A percentile compares a stretch with the other conserved stretches of the same genome.
Evolutionary conservation across 1,140 invertebrate genomes (phyloP).

Genomic region (Lethocerus indicus): DNA sequence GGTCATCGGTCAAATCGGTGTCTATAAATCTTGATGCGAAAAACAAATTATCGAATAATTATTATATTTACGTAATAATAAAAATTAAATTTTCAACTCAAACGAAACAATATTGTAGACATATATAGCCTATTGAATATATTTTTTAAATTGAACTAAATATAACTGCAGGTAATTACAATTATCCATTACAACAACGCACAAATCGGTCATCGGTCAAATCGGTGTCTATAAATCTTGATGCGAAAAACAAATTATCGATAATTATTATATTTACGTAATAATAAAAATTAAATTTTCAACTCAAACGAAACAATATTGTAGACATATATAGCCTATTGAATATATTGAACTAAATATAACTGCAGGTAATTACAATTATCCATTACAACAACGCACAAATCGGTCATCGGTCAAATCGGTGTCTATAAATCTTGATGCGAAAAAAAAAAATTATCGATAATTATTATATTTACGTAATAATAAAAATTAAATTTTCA

Average conservation of each 20-base stretch:
- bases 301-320: conserved; percentile 2
- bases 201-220: conserved; percentile 28
- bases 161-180: too few relatives aligned
- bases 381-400: too few relatives aligned
- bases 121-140: neutral
- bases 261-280: neutral
- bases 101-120: neutral
- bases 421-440: conserved; percentile 31
- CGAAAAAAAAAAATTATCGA: conserved; percentile 12
- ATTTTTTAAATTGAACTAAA: neutral
- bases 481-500: too few relatives aligned
- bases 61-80: neutral
- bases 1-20: conserved; percentile 29
- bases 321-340: neutral
- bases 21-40: conserved; percentile 28
- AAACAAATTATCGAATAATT: conserved; percentile 10
- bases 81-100: too few relatives aligned
- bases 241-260: conserved; percentile 13
- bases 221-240: conserved; percentile 33
- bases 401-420: conserved; percentile 30
- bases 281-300: too few relatives aligned
- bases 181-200: too few relatives aligned
- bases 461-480: neutral
- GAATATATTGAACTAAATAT: neutral
- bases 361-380: too few relatives aligned